These are phyloP conservation scores for Agonum fuliginosum DNA, from an alignment of 2,888 invertebrate genomes.

Conservation along the genomic window DNA sequence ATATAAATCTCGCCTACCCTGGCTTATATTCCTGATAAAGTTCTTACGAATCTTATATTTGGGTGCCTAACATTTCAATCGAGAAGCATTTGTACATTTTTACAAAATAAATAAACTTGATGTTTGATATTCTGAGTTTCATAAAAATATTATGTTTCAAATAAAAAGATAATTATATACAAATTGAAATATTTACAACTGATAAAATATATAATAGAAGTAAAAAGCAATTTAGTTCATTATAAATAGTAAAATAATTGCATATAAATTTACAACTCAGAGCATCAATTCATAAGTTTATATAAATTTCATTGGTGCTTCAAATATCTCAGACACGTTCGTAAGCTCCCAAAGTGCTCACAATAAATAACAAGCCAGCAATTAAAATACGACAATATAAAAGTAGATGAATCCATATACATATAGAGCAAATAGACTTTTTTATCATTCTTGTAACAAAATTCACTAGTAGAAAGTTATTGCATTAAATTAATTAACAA, in stretches of 20 bases:
- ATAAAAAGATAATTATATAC: no score
- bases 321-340: conserved; percentile 20
- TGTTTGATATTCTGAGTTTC: not conserved
- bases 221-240: no score
- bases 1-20: conserved; percentile 60
- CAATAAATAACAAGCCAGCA: conserved; percentile 59
- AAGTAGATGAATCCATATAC: conserved; percentile 55
- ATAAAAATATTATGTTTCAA: no score
- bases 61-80: conserved; percentile 26
- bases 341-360: conserved; percentile 38
- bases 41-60: conserved; percentile 49
- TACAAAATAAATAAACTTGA: conserved; percentile 29
- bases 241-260: no score
- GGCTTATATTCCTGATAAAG: conserved; percentile 57
- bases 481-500: conserved; percentile 59
- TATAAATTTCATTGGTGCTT: conserved; percentile 26
- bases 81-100: conserved; percentile 42
- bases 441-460: conserved; percentile 57
- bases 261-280: not conserved
- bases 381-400: conserved; percentile 55
- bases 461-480: conserved; percentile 57
- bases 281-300: not conserved
- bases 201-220: no score
- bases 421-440: conserved; percentile 52
- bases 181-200: no score